Evolutionary conservation across 2,113 vertebrate species (phyloP).

Genomic region (Chaetodon trifascialis): DNA sequence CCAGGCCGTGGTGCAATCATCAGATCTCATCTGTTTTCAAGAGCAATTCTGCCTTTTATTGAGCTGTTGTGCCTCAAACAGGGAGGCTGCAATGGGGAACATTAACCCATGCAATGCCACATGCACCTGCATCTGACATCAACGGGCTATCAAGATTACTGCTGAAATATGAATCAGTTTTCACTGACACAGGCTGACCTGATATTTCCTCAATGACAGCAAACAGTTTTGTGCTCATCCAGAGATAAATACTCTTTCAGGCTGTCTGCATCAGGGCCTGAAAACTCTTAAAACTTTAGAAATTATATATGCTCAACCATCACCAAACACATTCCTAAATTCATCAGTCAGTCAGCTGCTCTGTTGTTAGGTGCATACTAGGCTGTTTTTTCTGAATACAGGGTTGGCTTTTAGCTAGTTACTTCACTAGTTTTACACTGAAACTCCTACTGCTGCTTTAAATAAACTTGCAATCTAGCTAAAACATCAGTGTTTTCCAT

Average conservation of each 20-base stretch:
- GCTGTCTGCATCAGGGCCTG: not conserved
- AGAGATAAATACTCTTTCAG: not conserved
- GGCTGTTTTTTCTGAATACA: no score
- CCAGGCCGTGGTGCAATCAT: slow-evolving; percentile 78
- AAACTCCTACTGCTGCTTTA: no score
- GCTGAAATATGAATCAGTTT: slow-evolving; percentile 13
- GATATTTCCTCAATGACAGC: not conserved
- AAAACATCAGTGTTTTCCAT: no score
- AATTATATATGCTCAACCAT: not conserved
- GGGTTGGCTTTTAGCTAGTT: no score
- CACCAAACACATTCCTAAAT: no score
- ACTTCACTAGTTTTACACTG: no score
- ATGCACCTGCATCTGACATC: not conserved
- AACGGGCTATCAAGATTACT: not conserved
- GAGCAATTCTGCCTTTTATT: slow-evolving; percentile 83
- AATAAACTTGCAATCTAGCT: no score
- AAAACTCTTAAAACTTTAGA: not conserved
- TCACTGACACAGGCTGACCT: not conserved
- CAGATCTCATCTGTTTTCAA: slow-evolving; percentile 85
- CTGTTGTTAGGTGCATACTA: no score
- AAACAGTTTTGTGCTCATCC: not conserved
- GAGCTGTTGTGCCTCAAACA: slow-evolving; percentile 83
- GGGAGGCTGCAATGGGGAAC: slow-evolving; percentile 54
- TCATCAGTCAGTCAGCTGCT: no score
- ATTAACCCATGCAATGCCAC: slow-evolving; percentile 64